phyloP scores from a whole-genome alignment of 1,140 invertebrate species.

The Conopomorpha cramerella region DNA sequence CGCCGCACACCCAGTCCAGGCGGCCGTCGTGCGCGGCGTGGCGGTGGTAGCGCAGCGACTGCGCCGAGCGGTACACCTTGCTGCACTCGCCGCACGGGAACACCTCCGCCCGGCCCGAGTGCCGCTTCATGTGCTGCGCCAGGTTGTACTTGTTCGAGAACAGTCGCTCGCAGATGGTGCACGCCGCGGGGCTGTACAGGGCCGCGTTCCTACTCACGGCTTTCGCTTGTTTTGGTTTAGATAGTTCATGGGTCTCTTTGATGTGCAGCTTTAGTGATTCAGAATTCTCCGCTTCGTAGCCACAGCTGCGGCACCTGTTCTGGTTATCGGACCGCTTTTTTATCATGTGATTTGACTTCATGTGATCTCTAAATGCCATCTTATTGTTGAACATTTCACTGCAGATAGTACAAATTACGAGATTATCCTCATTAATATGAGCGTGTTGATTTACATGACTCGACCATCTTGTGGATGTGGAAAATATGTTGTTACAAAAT shows the following conservation, averaged over 20 bases:
- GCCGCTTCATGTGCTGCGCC: constrained; percentile 23
- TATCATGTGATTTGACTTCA: constrained; percentile 19
- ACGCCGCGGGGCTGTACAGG: constrained; percentile 27
- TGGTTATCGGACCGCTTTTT: background rate
- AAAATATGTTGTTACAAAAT: constrained; percentile 30
- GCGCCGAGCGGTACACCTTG: constrained; percentile 17
- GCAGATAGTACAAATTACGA: constrained; percentile 17
- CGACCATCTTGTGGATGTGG: constrained; percentile 22
- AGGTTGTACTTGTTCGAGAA: constrained; percentile 45
- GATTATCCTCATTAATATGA: constrained; percentile 14
- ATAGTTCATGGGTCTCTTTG: constrained; percentile 10
- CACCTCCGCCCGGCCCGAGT: constrained; percentile 5
- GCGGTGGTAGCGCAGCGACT: constrained; percentile 20
- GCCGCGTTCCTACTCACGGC: constrained; percentile 14
- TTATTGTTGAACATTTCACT: constrained; percentile 13
- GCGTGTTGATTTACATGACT: constrained; percentile 29
- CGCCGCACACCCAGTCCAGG: constrained; percentile 17
- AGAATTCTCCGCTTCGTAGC: constrained; percentile 7
- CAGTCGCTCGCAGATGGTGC: constrained; percentile 30
- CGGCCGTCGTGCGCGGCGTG: constrained; percentile 24
- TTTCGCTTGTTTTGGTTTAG: constrained; percentile 6
- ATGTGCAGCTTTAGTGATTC: constrained; percentile 19
- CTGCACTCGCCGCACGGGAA: constrained; percentile 22
- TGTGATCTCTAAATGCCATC: constrained; percentile 18
- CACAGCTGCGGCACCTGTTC: constrained; percentile 19